Evolutionary conservation across 2,888 invertebrate genomes (phyloP), one percentile per base, ranked within the genome.

Genomic region (Nemoura dubitans): DNA sequence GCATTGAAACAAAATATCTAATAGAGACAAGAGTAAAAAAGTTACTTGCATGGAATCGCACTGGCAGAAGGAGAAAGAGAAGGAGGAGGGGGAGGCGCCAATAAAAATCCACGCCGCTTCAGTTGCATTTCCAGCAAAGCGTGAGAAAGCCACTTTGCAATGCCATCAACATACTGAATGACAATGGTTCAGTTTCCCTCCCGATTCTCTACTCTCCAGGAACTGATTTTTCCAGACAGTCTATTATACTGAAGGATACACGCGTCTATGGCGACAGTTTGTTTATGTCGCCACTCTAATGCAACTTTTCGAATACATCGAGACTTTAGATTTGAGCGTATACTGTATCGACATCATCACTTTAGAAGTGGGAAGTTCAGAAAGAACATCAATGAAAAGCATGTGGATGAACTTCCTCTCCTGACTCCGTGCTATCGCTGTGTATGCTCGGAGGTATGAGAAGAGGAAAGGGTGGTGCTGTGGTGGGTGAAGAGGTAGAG

Each of bases 331-430:
- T 14, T 59, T 59, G 3, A 59, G 59, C 14, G 59, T 81, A 81
- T n/a, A n/a, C n/a, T 81, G 81, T 81, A 81, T 81, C 81, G 81
- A 81, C 81, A 81, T 30, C 81, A 81, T 81, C 28, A 30, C 81
- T 30, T 81, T 28, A 81, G 78, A 81, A 30, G 81, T 81, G 81
- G 81, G 30, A 81, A 29, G 26, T 81, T 81, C 28, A 29, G 30
- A 28, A 81, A 81, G 30, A 81, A 30, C 81, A 81, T 81, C 81
- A 81, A 81, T 30, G 81, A 30, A 28, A 29, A 81, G 28, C 81
- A 81, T 81, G 30, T 81, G 81, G 81, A 81, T 29, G 81, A 81
- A 30, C 5, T 81, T 29, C 28, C 30, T 27, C 29, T 81, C 81
- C 81, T 29, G 81, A 29, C 81, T 2, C 78, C 28, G n/a, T 25